Percentiles rank a stretch among this genome's conserved stretches.
Evolutionary conservation across 1,140 invertebrate species (phyloP).

Genomic region (Bacillus rossius): DNA sequence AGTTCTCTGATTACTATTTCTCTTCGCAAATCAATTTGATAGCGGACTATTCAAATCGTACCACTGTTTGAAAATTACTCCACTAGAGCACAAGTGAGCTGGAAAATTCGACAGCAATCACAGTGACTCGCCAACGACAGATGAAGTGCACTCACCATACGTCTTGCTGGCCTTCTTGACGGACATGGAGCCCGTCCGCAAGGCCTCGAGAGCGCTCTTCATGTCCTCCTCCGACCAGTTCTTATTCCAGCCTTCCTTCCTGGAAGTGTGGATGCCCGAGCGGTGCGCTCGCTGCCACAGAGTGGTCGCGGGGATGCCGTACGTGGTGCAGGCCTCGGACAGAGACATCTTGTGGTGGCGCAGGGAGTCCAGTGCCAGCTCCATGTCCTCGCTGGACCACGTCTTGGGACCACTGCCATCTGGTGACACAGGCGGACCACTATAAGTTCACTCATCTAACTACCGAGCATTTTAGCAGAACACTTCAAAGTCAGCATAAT

Average conservation of each 20-base stretch:
- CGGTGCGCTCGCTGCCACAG: slow-evolving; percentile 84
- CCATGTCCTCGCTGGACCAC: slow-evolving; percentile 86
- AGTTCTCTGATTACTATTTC: no score
- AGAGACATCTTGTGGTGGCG: slow-evolving; percentile 80
- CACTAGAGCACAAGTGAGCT: no score
- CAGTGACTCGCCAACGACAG: no score
- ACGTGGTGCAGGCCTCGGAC: slow-evolving; percentile 75
- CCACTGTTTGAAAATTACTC: no score
- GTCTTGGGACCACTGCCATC: slow-evolving; percentile 53
- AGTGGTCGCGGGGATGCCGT: slow-evolving; percentile 84
- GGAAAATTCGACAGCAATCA: no score
- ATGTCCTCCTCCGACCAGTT: slow-evolving; percentile 83
- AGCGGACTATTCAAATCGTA: no score
- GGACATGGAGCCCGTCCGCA: slow-evolving; percentile 75
- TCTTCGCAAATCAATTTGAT: no score
- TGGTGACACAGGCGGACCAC: slow-evolving; percentile 2
- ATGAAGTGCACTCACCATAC: slow-evolving; percentile 52
- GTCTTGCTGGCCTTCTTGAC: slow-evolving; percentile 88
- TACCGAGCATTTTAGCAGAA: no score
- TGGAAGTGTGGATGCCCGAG: slow-evolving; percentile 81
- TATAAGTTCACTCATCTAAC: no score
- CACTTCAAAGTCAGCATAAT: no score
- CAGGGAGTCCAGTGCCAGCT: slow-evolving; percentile 75
- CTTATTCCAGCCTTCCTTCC: slow-evolving; percentile 80
- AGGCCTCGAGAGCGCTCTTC: slow-evolving; percentile 69